These are phyloP conservation scores for Ia io DNA, from an alignment of 2,113 vertebrate genomes.

Conservation along the genomic window DNA sequence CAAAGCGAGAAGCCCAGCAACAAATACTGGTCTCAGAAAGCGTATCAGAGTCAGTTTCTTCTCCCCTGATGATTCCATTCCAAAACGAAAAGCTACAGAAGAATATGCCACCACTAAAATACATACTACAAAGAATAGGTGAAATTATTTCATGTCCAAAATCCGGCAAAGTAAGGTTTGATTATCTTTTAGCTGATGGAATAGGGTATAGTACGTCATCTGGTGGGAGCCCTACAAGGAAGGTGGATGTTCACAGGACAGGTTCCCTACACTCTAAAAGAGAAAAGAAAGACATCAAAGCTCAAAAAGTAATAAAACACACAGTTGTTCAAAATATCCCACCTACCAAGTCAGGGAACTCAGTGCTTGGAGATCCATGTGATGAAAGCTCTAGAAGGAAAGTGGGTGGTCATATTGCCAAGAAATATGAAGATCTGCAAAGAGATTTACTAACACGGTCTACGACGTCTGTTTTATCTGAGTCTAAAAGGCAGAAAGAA, in stretches of 20 bases:
- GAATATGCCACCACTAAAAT: background rate
- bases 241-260: background rate
- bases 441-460: background rate
- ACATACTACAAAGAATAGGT: background rate
- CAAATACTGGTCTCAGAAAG: slow-evolving; percentile 7
- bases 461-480: background rate
- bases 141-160: background rate
- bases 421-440: background rate
- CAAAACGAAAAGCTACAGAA: background rate
- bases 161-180: background rate
- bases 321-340: background rate
- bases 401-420: background rate
- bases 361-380: background rate
- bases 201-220: background rate
- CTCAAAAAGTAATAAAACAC: background rate
- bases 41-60: background rate
- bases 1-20: background rate
- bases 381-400: background rate
- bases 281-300: background rate
- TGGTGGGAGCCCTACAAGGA: background rate
- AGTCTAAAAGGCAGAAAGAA: background rate
- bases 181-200: background rate
- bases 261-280: background rate
- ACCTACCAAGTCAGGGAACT: background rate
- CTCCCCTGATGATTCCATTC: background rate